Evolutionary conservation across 2,113 vertebrate species (phyloP), one percentile per base, ranked within the genome.

Genomic region (Nothobranchius kuhntae): DNA sequence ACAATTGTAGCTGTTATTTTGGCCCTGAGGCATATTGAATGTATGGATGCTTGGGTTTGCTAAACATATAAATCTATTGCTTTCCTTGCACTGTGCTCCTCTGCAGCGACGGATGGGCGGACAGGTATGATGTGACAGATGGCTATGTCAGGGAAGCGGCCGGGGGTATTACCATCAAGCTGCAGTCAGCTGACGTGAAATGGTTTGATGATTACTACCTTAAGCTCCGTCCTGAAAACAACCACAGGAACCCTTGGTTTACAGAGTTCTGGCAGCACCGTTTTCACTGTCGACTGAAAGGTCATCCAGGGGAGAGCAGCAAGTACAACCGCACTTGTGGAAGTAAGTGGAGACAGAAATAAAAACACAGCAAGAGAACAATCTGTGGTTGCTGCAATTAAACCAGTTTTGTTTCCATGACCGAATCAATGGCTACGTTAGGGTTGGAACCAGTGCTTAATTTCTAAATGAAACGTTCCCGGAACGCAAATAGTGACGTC

Each of bases 191-290:
- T 0, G 96, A 98, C 0, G 97, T 99, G 73, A 96, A 97, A 77
- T 99, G 98, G 98, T 99, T 98, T 65, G 98, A 99, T 75, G 97
- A 99, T 52, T 99, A 99, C 89, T 99, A 99, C 87, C 93, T 99
- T 71, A 92, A 96, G 73, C 96, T 99, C 51, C 94, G 95, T 2
- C 96, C 96, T 9, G 96, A 99, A 75, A 98, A 93, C 89, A 99
- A 99, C 78, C 94, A 85, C 3, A 91, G 96, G 66, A 98, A 99
- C 75, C 98, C 98, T 2, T 99, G 98, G 98, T 99, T 99, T 86
- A 95, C 95, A 40, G 98, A 99, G 86, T 99, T 99, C 86, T 99
- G 98, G 98, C 98, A 99, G 79, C 96, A 93, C 61, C 92, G 93
- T 2, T 99, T 99, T 89, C 95, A 98, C 82, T 99, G 98, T 80